Conservation (phyloP, 2,888 invertebrate genomes). For the Papilio protenor region DNA sequence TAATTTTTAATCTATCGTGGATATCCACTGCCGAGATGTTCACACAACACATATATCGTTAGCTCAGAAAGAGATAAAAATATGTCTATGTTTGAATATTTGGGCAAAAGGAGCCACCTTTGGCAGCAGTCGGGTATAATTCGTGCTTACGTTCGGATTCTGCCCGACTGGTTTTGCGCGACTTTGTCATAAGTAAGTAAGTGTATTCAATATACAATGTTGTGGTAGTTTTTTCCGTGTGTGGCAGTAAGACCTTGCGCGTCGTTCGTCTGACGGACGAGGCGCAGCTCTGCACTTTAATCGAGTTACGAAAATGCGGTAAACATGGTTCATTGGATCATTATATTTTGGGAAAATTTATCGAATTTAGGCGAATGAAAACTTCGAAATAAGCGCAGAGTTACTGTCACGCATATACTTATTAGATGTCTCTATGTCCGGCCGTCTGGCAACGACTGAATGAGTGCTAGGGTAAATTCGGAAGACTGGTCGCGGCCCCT, state of each 20-base stretch:
- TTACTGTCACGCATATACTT: background rate
- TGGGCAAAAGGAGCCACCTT: background rate
- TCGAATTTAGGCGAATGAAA: constrained; percentile 13
- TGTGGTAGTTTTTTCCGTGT: constrained; percentile 10
- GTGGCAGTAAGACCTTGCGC: constrained; percentile 20
- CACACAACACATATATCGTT: background rate
- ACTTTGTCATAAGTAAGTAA: background rate
- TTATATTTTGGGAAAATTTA: constrained; percentile 19
- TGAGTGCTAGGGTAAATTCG: background rate
- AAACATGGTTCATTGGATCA: background rate
- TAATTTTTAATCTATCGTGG: background rate
- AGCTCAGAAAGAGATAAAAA: background rate
- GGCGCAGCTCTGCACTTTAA: constrained; percentile 34
- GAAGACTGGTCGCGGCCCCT: constrained; percentile 12
- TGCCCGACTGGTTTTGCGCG: background rate
- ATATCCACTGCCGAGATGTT: background rate
- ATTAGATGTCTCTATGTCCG: background rate
- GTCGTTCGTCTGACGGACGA: constrained; percentile 6
- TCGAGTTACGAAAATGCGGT: background rate
- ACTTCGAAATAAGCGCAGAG: background rate
- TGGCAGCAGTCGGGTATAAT: background rate
- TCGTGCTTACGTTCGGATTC: background rate
- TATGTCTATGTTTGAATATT: background rate
- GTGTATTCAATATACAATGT: constrained; percentile 18
- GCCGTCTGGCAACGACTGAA: constrained; percentile 17